Base-by-base conservation (phyloP, 2,888 invertebrate species). In the Dorcus hopei region DNA sequence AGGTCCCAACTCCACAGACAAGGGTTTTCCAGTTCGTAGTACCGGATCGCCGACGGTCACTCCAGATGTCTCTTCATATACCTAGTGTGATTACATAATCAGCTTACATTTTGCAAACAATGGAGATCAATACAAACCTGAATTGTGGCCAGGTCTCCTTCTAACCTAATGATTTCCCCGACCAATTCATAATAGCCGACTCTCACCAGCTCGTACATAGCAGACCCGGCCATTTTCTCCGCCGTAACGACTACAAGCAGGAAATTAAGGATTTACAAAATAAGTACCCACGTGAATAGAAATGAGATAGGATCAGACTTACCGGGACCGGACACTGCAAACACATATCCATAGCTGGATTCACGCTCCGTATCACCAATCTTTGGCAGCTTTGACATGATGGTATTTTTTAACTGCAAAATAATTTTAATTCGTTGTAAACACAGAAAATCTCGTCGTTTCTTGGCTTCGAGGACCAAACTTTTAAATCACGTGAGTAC, bases 11-110 rank as follows among this genome's bases (percentile, higher is more conserved):
- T 99, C 99, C 41, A 99, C 99, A 5, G 99, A 99, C 54, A 99
- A 82, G 0, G 99, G 99, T 80, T 99, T 99, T 68, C 99, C 99
- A 0, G 99, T 99, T 72, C 98, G 86, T 67, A 99, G 83, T 16
- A 99, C 98, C 53, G 99, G 99, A 82, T 99, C 99, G 38, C 99
- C 99, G 9, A 99, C 98, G 3, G 99, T 99, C 45, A 99, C 98
- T 70, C 98, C 99, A 52, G 98, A 97, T 68, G 92, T 95, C 80
- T 95, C 94, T 77, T 95, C 94, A 79, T 95, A 95, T 66, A 95
- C 91, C 90, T 90, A 33, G 6, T 3, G 70, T 48, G 26, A 16
- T 23, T 14, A 14, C 11, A 42, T 42, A 42, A 42, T 14, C 42
- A 14, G 4, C 0, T 45, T 16, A 19, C 7, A 9, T 45, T 19